These are phyloP conservation scores for Enteromius mattozi DNA, from an alignment of 2,797 vertebrate genomes.

Conservation along the genomic window DNA sequence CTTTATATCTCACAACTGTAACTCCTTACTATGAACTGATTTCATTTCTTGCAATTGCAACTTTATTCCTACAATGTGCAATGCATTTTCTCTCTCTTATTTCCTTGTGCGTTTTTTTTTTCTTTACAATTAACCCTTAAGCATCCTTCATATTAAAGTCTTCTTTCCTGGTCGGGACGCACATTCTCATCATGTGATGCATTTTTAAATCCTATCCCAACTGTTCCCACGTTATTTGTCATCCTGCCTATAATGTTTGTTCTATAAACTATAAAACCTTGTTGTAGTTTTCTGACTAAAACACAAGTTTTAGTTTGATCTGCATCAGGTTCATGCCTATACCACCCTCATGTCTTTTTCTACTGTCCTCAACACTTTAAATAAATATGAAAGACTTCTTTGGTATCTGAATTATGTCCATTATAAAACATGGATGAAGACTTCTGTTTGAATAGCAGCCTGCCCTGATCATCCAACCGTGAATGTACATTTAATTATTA, in stretches of 20 bases:
- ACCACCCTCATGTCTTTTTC: background rate
- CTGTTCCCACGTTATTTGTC: background rate
- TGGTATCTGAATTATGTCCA: background rate
- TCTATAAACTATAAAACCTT: background rate
- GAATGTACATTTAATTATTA: background rate
- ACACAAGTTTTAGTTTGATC: background rate
- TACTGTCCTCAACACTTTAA: background rate
- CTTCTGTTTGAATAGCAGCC: background rate
- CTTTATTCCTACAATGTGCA: background rate
- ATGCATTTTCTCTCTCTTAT: background rate
- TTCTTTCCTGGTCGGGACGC: background rate
- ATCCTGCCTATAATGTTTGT: background rate
- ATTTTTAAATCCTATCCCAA: background rate
- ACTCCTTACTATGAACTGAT: background rate
- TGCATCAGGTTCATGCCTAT: no score
- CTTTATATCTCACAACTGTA: background rate
- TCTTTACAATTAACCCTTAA: constrained; percentile 7
- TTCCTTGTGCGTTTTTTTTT: background rate
- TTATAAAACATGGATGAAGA: background rate
- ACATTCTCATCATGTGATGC: constrained; percentile 1
- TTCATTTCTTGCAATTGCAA: background rate
- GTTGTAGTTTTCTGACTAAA: background rate
- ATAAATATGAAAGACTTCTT: background rate
- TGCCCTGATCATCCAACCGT: background rate
- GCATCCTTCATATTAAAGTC: background rate